Percentiles rank a stretch among this genome's conserved stretches.
Conservation (phyloP, 92 coral and sea anemone species). For the Meandrina meandrites region DNA sequence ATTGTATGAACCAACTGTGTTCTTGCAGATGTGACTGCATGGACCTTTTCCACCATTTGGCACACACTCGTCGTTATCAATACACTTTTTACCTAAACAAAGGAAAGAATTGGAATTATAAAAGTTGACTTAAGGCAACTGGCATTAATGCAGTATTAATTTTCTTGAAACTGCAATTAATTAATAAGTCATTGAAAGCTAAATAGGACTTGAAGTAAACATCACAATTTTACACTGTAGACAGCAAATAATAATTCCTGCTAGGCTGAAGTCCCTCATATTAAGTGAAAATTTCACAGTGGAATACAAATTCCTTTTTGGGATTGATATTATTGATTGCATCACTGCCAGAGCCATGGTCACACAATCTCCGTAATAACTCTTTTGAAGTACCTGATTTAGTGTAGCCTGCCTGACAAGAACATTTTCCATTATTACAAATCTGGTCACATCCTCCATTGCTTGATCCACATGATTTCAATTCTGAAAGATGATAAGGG, state of each 20-base stretch:
- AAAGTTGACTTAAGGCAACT: background rate
- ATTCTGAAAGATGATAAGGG: conserved; percentile 33
- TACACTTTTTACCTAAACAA: conserved; percentile 61
- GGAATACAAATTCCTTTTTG: too few species aligned
- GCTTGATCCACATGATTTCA: conserved; percentile 52
- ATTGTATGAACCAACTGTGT: conserved; percentile 71
- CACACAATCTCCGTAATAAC: too few species aligned
- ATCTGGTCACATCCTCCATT: conserved; percentile 76
- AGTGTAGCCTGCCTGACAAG: conserved; percentile 63
- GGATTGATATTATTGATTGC: too few species aligned
- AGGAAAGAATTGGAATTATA: background rate
- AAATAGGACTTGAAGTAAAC: too few species aligned
- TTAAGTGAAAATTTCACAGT: too few species aligned
- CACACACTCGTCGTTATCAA: conserved; percentile 78
- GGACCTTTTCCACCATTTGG: conserved; percentile 66
- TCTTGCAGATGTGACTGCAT: conserved; percentile 79
- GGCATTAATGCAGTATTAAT: background rate
- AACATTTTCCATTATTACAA: conserved; percentile 70
- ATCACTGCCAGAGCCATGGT: background rate
- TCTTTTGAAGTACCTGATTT: conserved; percentile 41
- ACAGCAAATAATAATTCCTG: too few species aligned
- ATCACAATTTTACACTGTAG: background rate
- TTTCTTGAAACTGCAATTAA: too few species aligned
- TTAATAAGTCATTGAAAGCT: too few species aligned
- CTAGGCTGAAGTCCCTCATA: too few species aligned